Evolutionary conservation across 2,888 invertebrate genomes (phyloP).

Genomic region (Diplazon laetatorius): DNA sequence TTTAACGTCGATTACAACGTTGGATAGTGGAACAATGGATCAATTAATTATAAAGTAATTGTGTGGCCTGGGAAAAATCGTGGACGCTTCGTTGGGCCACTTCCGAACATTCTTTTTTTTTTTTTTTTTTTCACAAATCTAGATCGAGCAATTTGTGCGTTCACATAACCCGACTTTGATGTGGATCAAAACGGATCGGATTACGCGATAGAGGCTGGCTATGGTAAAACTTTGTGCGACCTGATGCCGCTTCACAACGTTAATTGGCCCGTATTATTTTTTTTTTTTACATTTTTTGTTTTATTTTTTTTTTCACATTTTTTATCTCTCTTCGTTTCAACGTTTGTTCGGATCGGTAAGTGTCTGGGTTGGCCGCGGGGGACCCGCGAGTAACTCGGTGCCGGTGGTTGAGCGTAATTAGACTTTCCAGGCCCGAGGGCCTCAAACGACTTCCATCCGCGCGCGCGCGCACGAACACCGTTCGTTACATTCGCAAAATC

Average conservation of each 20-base stretch:
- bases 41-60: too few relatives aligned
- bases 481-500: too few relatives aligned
- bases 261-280: conserved; percentile 54
- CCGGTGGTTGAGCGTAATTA: conserved; percentile 41
- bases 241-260: conserved; percentile 42
- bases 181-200: neutral
- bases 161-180: conserved; percentile 8
- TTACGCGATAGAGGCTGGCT: neutral
- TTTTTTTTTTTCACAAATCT: conserved; percentile 2
- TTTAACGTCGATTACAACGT: too few relatives aligned
- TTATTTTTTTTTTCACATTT: conserved; percentile 23
- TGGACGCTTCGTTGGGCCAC: neutral
- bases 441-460: conserved; percentile 53
- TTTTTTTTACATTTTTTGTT: conserved; percentile 31
- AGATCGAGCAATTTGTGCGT: neutral
- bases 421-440: conserved; percentile 60
- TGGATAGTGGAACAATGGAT: too few relatives aligned
- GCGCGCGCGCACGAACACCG: neutral
- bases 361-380: conserved; percentile 1
- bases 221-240: conserved; percentile 17
- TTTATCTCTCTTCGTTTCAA: neutral
- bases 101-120: neutral
- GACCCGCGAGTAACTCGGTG: conserved; percentile 23
- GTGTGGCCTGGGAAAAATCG: too few relatives aligned
- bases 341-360: neutral